Evolutionary conservation across 2,113 vertebrate species (phyloP), one percentile per base, ranked within the genome.

Genomic region (Donacobius atricapilla): DNA sequence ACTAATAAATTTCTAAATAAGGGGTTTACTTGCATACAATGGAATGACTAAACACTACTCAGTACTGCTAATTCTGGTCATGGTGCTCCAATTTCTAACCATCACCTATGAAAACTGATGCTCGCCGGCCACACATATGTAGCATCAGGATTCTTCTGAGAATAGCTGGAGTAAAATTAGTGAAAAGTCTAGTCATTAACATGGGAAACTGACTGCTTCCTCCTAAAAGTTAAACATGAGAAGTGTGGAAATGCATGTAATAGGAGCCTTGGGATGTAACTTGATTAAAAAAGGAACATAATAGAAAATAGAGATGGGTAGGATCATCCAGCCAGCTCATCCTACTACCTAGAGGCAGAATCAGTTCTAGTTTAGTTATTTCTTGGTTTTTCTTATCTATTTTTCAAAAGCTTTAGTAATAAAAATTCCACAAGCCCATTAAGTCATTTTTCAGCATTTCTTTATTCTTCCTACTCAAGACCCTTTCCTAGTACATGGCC

Each of bases 401-500:
- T 91, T 93, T 96, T 68, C 87, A 93, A 94, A 94, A 76, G 13
- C 39, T 82, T 91, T 60, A 84, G 48, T 91, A 89, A 85, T 31
- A 24, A 66, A 84, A 69, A 89, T 79, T 94, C 50, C 39, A 33
- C 56, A 89, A 81, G 27, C 21, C 35, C 25, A 6, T 0, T 11
- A 73, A 78, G 56, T 84, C 2, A 87, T 37, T 27, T 89, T 93
- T 89, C 58, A 84, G 13, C 82, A 81, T 27, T 84, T 65, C 76
- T 47, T 71, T 81, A 50, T 80, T 90, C 40, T 63, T 64, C 24
- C 18, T 69, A 35, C 37, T 75, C 27, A 79, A 79, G 71, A 51
- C 11, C 11, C 57, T 68, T 82, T 71, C 69, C 44, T 33, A 82
- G 69, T 44, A 84, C 3, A 2, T 56, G 37, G 65, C 45, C 64